Evolutionary conservation across 2,888 invertebrate genomes (phyloP), one percentile per base, ranked within the genome.

Genomic region (Yponomeuta plumbellus): DNA sequence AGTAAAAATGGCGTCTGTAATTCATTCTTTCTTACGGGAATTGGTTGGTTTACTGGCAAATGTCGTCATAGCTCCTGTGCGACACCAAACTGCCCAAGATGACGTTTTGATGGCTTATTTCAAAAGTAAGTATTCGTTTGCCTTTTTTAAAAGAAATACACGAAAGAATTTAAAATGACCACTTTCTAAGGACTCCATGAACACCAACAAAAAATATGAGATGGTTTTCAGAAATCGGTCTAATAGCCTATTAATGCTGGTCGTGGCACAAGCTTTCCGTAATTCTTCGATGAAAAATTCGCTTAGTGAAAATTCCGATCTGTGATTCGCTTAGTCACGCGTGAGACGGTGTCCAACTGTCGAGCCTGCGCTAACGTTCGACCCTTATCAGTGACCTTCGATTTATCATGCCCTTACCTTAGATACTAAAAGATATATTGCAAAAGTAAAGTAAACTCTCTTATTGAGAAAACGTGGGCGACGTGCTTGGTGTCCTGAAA

Each of bases 371-470:
- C 44, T 52, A 52, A 52, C 44, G 44, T 52, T 52, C 44, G 44
- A 52, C 44, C 44, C 44, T 52, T 52, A 52, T 52, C 44, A 52
- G 44, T 52, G 44, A 52, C 44, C 44, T 52, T 52, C 44, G 44
- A 52, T 52, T 52, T 52, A 52, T 52, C 44, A 52, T 52, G 44
- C 44, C 44, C 44, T n/a, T 52, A 52, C 44, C 44, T 52, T 52
- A 52, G 17, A 17, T 52, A 52, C 34, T 34, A 52, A 52, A 17
- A 52, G 44, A 59, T 20, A 59, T 22, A 59, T 59, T 59, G 59
- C 59, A 11, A 23, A 59, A 59, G 59, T 59, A 22, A 11, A 21
- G 13, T 21, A 23, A 58, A 59, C 59, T 22, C 23, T 17, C 13
- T 21, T 59, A 23, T 23, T 59, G 59, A 20, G 59, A 8, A 20